Evolutionary conservation across 2,888 invertebrate genomes (phyloP), one percentile per base, ranked within the genome.

Genomic region (Drosophila mimetica): DNA sequence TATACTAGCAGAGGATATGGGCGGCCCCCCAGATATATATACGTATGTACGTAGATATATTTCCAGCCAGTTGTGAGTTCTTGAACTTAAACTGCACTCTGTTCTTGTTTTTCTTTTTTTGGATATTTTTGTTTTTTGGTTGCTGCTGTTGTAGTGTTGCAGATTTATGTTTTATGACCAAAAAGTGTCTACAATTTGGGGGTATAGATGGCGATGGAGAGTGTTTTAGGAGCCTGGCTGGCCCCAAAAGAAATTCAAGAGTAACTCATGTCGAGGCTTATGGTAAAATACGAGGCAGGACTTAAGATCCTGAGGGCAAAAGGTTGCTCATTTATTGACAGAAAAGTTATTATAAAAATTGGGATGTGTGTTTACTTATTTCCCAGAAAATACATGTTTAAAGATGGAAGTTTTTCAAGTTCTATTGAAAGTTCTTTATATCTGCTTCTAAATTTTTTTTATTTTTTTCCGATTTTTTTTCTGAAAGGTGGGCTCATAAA

Each of bases 101-200:
- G 60, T 67, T 74, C 74, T 11, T 13, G 11, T 30, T 32, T 22
- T 61, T 14, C 32, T 20, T 46, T 59, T 37, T 22, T 18, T 58
- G 61, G 32, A 58, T 67, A 34, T 42, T 72, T 36, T 22, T 39
- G 42, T 55, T 44, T 18, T 46, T 65, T 55, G 36, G 32, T 39
- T 55, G 60, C 46, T 63, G 65, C 30, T 63, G 61, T 41, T 72
- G 50, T 69, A 52, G 69, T 74, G 28, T 66, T 71, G 71, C 73
- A 83, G 60, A 83, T 85, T 79, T 83, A 75, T 79, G 71, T 65
- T 85, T 85, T 76, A 79, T 82, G 76, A 48, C 69, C 57, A 59
- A 51, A 52, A 61, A 41, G 44, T 64, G 70, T 70, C 74, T 73
- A 61, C 58, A 28, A 65, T 71, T 59, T 42, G 34, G 41, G 58